Conservation (phyloP, 2,888 invertebrate species). For the Psylliodes chrysocephalus region DNA sequence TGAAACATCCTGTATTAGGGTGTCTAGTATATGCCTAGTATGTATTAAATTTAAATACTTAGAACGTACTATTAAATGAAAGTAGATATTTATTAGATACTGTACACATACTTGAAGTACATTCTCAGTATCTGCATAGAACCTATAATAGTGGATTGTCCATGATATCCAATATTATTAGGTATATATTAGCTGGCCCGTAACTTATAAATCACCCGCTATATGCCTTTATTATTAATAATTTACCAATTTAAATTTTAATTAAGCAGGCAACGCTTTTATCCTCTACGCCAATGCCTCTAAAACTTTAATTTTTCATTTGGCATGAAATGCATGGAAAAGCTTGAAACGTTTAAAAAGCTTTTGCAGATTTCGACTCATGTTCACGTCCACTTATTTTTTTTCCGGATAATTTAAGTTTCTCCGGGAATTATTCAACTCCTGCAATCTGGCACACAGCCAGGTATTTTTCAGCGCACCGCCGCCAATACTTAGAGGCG, state of each 20-base stretch:
- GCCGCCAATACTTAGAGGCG: slow-evolving; percentile 1
- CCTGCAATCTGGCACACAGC: slow-evolving; percentile 17
- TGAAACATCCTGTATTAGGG: no score
- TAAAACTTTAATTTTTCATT: slow-evolving; percentile 31
- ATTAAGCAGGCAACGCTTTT: not conserved
- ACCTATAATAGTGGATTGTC: no score
- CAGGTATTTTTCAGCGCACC: slow-evolving; percentile 16
- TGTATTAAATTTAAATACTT: no score
- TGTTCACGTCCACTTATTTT: slow-evolving; percentile 31
- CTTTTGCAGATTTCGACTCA: slow-evolving; percentile 30
- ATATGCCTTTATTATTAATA: no score
- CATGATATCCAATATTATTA: no score
- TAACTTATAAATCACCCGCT: no score
- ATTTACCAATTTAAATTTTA: not conserved
- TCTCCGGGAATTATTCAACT: slow-evolving; percentile 20
- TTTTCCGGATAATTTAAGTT: slow-evolving; percentile 30
- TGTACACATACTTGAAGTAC: no score
- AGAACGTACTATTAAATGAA: no score
- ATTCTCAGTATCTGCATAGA: no score
- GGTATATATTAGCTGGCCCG: no score
- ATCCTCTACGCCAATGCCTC: slow-evolving; percentile 1
- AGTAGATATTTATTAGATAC: no score
- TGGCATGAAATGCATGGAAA: slow-evolving; percentile 25
- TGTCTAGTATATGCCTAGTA: no score
- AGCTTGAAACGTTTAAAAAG: slow-evolving; percentile 31